Percentiles rank a stretch among this genome's conserved stretches.
phyloP scores from a whole-genome alignment of 2,797 vertebrate genomes.

The Anguilla megastoma region DNA sequence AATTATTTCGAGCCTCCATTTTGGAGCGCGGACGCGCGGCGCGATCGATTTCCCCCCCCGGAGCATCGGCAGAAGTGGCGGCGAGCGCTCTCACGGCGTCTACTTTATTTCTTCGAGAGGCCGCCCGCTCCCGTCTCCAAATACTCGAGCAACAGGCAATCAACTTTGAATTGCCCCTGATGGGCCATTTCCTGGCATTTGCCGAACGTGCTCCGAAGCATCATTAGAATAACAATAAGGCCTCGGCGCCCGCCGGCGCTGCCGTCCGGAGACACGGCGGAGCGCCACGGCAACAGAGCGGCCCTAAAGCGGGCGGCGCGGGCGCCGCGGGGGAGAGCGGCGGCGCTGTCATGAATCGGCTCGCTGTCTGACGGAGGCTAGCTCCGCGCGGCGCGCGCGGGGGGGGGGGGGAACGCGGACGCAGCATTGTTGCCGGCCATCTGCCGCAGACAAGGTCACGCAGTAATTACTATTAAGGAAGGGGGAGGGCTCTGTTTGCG shows the following conservation, averaged over 20 bases:
- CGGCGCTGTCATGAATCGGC: not conserved
- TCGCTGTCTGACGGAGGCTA: not conserved
- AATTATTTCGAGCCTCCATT: not conserved
- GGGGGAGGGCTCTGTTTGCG: not conserved
- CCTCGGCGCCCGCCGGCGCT: conserved; percentile 22
- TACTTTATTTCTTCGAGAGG: conserved; percentile 3
- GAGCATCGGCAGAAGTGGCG: not conserved
- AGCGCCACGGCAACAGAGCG: not conserved
- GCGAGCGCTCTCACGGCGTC: not conserved
- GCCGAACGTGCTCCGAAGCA: conserved; percentile 40
- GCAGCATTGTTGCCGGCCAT: not conserved
- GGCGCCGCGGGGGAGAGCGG: not conserved
- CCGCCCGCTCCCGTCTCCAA: conserved; percentile 29
- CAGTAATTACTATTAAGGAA: not conserved
- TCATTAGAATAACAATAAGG: conserved; percentile 54
- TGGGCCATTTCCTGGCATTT: conserved; percentile 58
- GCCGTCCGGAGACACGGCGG: not conserved
- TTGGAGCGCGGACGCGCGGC: not conserved
- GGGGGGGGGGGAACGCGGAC: not conserved
- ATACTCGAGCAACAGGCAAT: conserved; percentile 30
- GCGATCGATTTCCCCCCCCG: conserved; percentile 39
- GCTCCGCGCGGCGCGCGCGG: not conserved
- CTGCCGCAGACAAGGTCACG: not conserved
- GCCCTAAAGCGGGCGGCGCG: not conserved
- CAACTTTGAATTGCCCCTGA: conserved; percentile 53